These are phyloP conservation scores for Whitmania pigra DNA, from an alignment of 1,140 invertebrate genomes.

Conservation along the genomic window DNA sequence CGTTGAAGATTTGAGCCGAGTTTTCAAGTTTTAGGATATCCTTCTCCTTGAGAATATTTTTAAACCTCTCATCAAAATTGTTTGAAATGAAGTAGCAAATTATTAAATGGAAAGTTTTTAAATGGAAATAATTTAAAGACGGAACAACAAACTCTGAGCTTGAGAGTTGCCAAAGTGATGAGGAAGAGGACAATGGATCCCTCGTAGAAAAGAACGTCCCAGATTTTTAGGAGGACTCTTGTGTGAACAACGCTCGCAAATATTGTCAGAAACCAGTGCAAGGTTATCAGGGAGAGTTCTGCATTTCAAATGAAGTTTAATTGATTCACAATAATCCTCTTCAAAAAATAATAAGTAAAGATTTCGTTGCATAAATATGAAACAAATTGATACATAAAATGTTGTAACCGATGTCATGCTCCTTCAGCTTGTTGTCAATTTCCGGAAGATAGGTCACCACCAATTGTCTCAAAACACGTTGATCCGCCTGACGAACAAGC, in stretches of 20 bases:
- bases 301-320: slow-evolving; percentile 17
- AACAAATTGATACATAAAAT: background rate
- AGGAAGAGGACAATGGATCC: slow-evolving; percentile 93
- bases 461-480: slow-evolving; percentile 76
- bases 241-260: slow-evolving; percentile 96
- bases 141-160: slow-evolving; percentile 56
- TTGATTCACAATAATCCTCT: background rate
- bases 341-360: background rate
- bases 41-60: slow-evolving; percentile 49
- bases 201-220: slow-evolving; percentile 87
- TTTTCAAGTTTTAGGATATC: slow-evolving; percentile 46
- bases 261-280: slow-evolving; percentile 96
- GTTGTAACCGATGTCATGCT: slow-evolving; percentile 60
- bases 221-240: slow-evolving; percentile 82
- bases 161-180: slow-evolving; percentile 83
- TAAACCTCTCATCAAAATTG: too few relatives aligned
- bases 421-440: slow-evolving; percentile 71
- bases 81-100: too few relatives aligned
- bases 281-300: slow-evolving; percentile 84
- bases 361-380: background rate
- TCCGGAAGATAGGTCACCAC: slow-evolving; percentile 75
- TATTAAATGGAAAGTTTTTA: too few relatives aligned
- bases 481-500: slow-evolving; percentile 57
- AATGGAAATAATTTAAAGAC: too few relatives aligned
- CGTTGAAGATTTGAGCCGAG: slow-evolving; percentile 92